phyloP scores from a whole-genome alignment of 2,797 vertebrate species.

The Pipistrellus pygmaeus region DNA sequence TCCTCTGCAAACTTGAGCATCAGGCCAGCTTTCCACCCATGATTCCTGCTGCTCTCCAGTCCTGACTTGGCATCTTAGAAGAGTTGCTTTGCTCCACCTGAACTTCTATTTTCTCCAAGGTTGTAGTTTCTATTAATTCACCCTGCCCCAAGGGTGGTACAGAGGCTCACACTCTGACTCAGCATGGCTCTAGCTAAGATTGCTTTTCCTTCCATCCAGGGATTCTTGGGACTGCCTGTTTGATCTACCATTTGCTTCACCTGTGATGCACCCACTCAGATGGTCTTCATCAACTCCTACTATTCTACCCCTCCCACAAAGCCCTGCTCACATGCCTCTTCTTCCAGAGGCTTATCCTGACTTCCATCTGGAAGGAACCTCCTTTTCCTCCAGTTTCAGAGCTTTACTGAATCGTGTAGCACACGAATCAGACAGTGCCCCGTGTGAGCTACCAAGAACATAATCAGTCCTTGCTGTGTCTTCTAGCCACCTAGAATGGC shows the following conservation, averaged over 20 bases:
- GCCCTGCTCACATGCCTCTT: too few relatives aligned
- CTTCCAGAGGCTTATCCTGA: background rate
- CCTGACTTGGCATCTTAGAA: background rate
- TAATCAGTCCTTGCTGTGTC: background rate
- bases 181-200: too few relatives aligned
- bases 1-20: background rate
- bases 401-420: background rate
- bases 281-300: too few relatives aligned
- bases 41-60: background rate
- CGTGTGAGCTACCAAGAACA: background rate
- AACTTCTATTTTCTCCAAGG: rapidly evolving
- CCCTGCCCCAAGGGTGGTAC: background rate
- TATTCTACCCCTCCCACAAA: background rate
- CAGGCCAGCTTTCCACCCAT: background rate
- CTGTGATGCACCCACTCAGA: too few relatives aligned
- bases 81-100: background rate
- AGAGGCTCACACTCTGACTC: background rate
- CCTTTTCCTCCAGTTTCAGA: background rate
- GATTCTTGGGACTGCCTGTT: background rate
- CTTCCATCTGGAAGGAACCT: background rate
- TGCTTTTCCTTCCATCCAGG: background rate
- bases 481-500: rapidly evolving
- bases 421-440: too few relatives aligned
- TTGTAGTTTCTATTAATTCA: background rate
- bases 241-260: background rate